phyloP scores from a whole-genome alignment of 2,888 invertebrate species.

The Tachina fera region DNA sequence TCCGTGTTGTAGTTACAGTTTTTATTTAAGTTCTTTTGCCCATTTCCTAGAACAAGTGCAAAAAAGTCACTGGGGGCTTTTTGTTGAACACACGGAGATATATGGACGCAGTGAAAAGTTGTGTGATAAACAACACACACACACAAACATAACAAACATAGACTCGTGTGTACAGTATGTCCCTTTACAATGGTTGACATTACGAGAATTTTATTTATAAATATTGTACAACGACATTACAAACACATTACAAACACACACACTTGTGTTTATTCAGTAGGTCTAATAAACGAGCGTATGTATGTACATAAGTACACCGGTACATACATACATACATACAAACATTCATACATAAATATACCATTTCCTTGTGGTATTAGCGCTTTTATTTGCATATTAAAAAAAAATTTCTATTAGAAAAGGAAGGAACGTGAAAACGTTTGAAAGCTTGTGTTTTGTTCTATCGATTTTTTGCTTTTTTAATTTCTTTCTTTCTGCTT shows the following conservation, averaged over 20 bases:
- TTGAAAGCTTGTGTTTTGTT: not conserved
- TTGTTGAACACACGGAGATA: constrained; percentile 18
- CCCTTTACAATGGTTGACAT: constrained; percentile 31
- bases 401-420: not conserved
- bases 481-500: not conserved
- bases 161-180: constrained; percentile 25
- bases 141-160: not conserved
- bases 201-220: not conserved
- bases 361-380: not conserved
- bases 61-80: constrained; percentile 36
- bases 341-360: not conserved
- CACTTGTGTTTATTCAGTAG: not conserved
- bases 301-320: too few relatives aligned
- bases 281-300: not conserved
- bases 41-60: constrained; percentile 35
- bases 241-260: not conserved
- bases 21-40: constrained; percentile 24
- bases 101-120: not conserved
- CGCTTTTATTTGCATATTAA: not conserved
- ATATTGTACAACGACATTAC: not conserved
- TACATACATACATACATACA: too few relatives aligned
- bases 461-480: constrained; percentile 1
- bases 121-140: constrained; percentile 4
- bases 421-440: not conserved
- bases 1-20: constrained; percentile 5